Percentiles rank a stretch among this genome's conserved stretches.
Evolutionary conservation across 2,888 invertebrate species (phyloP).

Genomic region (Dynastes tityus): DNA sequence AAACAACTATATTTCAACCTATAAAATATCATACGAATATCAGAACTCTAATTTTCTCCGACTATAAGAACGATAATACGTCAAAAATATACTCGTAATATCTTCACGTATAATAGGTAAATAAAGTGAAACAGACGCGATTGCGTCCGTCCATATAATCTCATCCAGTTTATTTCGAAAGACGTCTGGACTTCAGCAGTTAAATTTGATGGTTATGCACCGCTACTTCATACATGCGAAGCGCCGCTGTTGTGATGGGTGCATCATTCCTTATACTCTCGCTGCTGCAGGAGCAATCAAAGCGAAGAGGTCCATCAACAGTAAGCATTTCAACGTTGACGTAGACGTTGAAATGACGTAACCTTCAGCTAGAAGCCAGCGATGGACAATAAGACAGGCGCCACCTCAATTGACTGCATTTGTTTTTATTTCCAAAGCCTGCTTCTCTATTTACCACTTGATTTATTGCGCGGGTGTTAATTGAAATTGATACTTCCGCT

Average conservation of each 20-base stretch:
- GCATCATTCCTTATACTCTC: conserved; percentile 17
- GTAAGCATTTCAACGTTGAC: conserved; percentile 38
- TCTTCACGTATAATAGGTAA: too few species aligned
- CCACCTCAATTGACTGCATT: conserved; percentile 69
- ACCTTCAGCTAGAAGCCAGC: conserved; percentile 49
- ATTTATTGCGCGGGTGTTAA: conserved; percentile 69
- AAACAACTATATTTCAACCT: too few species aligned
- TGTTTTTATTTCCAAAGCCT: conserved; percentile 67
- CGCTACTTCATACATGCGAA: neutral
- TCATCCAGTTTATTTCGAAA: conserved; percentile 40
- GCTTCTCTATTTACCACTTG: conserved; percentile 69
- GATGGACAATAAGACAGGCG: conserved; percentile 67
- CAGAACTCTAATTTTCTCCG: too few species aligned
- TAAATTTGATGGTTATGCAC: conserved; percentile 39
- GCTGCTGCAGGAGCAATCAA: conserved; percentile 32
- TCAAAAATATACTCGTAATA: too few species aligned
- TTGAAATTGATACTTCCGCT: conserved; percentile 70
- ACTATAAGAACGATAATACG: too few species aligned
- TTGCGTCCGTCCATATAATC: conserved; percentile 22
- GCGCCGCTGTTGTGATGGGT: neutral
- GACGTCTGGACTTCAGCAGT: conserved; percentile 39
- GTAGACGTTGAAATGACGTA: conserved; percentile 51
- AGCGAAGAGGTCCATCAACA: conserved; percentile 42
- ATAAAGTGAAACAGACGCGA: too few species aligned
- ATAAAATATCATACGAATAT: too few species aligned